phyloP scores from a whole-genome alignment of 2,113 vertebrate species.

The human region GRCh38 chr9:126702501-126703000 shows the following conservation, averaged over 20 bases:
- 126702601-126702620: neutral
- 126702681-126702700: neutral
- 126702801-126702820: neutral
- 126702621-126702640: slow-evolving; percentile 47
- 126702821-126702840: neutral
- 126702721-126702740: too few relatives aligned
- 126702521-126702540: neutral
- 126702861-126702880: neutral
- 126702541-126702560: neutral
- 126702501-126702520: neutral
- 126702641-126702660: neutral
- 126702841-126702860: neutral
- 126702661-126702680: too few relatives aligned
- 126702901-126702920: neutral
- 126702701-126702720: neutral
- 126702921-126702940: neutral
- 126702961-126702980: neutral
- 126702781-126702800: neutral
- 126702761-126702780: neutral
- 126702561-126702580: fast-evolving
- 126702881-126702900: neutral
- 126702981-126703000: neutral
- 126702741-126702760: neutral
- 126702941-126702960: neutral
- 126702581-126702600: neutral